Evolutionary conservation across 35 echinoderm and acorn worm genomes (phyloP).

Genomic region (Heliocidaris erythrogramma): DNA sequence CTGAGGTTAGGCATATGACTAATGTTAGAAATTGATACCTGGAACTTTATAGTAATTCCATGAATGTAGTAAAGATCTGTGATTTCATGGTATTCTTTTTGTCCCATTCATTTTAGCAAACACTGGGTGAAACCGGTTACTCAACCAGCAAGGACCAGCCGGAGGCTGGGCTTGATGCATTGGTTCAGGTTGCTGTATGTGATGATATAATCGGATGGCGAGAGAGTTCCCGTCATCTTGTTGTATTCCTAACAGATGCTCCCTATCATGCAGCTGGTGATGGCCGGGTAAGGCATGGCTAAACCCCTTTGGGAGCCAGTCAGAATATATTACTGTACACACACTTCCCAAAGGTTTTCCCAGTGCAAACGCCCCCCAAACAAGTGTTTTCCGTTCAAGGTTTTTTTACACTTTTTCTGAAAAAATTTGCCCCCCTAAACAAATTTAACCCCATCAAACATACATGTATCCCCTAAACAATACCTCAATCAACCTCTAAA

Average conservation of each 20-base stretch:
- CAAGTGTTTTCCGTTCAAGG: not conserved
- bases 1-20: too few relatives aligned
- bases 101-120: conserved; percentile 23
- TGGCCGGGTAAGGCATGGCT: conserved; percentile 56
- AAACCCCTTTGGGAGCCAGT: not conserved
- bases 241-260: conserved; percentile 70
- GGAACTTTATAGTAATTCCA: too few relatives aligned
- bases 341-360: not conserved
- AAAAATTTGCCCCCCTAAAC: too few relatives aligned
- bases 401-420: too few relatives aligned
- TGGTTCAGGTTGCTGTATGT: conserved; percentile 64
- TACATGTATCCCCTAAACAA: too few relatives aligned
- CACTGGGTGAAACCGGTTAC: conserved; percentile 4
- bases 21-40: too few relatives aligned
- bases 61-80: too few relatives aligned
- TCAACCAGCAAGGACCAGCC: conserved; percentile 53
- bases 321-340: not conserved
- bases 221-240: conserved; percentile 57
- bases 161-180: conserved; percentile 62
- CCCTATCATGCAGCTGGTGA: conserved; percentile 76
- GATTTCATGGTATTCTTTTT: not conserved
- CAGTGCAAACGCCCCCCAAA: not conserved
- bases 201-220: conserved; percentile 71
- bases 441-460: too few relatives aligned
- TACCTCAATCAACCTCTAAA: too few relatives aligned